phyloP scores from a whole-genome alignment of 1,140 invertebrate genomes.

The Centruroides sculpturatus region DNA sequence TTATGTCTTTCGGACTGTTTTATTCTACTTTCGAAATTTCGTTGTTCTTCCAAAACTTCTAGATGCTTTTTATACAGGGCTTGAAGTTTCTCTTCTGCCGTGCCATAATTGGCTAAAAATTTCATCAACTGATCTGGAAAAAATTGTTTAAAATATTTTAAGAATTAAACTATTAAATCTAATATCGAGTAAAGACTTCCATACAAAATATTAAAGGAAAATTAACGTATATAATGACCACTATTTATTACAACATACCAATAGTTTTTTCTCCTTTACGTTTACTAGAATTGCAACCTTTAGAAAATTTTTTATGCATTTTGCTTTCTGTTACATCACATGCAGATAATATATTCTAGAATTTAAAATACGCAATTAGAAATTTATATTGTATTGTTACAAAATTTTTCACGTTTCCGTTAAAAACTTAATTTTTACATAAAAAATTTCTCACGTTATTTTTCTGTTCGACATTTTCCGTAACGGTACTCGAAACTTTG shows the following conservation, averaged over 20 bases:
- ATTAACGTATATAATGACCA: not conserved
- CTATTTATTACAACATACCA: conserved; percentile 1
- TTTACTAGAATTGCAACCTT: conserved; percentile 1
- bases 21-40: conserved; percentile 41
- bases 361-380: not conserved
- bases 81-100: conserved; percentile 57
- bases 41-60: conserved; percentile 60
- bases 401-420: too few relatives aligned
- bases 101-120: conserved; percentile 46
- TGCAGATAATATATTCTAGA: not conserved
- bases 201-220: too few relatives aligned
- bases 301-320: conserved; percentile 3
- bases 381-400: too few relatives aligned
- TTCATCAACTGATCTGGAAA: conserved; percentile 50
- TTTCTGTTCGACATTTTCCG: not conserved
- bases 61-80: conserved; percentile 44
- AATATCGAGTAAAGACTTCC: too few relatives aligned
- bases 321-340: not conserved
- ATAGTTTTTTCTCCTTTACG: conserved; percentile 11
- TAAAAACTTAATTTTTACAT: not conserved
- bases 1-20: conserved; percentile 28
- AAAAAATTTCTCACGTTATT: not conserved
- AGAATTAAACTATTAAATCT: not conserved
- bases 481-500: not conserved
- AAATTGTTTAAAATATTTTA: not conserved